Percentiles rank a stretch among this genome's conserved stretches.
phyloP scores from a whole-genome alignment of 92 coral and sea anemone species.

The Desmophyllum pertusum region DNA sequence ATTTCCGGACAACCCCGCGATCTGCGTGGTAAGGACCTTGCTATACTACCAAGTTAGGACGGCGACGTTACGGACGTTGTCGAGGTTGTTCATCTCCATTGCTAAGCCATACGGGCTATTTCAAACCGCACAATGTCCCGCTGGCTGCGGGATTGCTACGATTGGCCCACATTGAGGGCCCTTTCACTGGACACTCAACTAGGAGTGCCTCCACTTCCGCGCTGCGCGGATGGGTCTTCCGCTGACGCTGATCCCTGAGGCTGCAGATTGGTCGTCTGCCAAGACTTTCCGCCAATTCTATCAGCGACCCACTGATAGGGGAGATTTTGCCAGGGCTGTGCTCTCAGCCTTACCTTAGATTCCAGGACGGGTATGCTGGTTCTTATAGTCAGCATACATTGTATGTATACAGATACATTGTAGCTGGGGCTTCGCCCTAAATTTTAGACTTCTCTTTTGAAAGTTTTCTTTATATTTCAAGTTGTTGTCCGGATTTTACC shows the following conservation, averaged over 20 bases:
- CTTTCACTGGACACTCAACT: conserved; percentile 60
- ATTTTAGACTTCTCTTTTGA: no score
- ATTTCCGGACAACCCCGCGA: conserved; percentile 35
- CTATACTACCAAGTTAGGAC: conserved; percentile 46
- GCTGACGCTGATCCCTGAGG: conserved; percentile 46
- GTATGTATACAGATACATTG: no score
- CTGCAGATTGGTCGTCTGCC: conserved; percentile 73
- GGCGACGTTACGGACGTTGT: conserved; percentile 12
- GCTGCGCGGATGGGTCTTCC: conserved; percentile 52
- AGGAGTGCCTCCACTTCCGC: conserved; percentile 67
- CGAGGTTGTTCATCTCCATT: conserved; percentile 42
- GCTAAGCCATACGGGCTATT: conserved; percentile 41
- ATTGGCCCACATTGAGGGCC: conserved; percentile 43
- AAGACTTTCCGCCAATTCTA: conserved; percentile 32
- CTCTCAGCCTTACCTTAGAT: not conserved
- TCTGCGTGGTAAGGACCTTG: conserved; percentile 41
- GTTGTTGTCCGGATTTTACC: no score
- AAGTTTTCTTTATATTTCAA: no score
- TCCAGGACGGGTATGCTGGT: no score
- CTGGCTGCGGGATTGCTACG: conserved; percentile 52
- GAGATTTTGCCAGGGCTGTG: conserved; percentile 25
- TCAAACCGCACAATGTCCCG: conserved; percentile 51
- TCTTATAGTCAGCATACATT: no score
- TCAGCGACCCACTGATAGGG: conserved; percentile 26
- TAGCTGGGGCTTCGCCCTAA: no score